A percentile compares a stretch with the other conserved stretches of the same genome.
Evolutionary conservation across 2,888 invertebrate species (phyloP).

Genomic region (Zygogramma bicolorata): DNA sequence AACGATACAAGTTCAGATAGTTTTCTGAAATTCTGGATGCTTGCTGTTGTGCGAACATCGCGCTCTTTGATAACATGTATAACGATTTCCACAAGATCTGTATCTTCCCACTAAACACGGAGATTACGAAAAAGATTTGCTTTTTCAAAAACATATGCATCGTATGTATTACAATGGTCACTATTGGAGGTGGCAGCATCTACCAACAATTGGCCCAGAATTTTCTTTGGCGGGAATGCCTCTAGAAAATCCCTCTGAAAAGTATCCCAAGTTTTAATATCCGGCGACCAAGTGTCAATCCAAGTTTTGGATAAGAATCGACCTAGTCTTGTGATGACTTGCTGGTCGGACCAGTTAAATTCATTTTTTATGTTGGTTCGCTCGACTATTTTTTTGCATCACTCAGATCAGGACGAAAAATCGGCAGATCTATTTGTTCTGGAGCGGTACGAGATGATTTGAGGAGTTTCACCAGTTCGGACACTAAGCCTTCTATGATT

Average conservation of each 20-base stretch:
- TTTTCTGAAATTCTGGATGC: conserved; percentile 44
- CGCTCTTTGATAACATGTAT: no score
- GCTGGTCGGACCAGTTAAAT: no score
- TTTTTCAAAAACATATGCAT: conserved; percentile 46
- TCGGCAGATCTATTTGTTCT: conserved; percentile 42
- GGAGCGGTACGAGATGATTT: conserved; percentile 27
- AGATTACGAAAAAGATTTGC: no score
- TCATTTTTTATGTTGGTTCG: conserved; percentile 35
- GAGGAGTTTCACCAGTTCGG: conserved; percentile 31
- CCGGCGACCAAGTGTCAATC: conserved; percentile 41
- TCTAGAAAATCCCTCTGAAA: conserved; percentile 48
- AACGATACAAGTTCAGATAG: no score
- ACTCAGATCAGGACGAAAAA: no score
- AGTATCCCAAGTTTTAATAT: no score
- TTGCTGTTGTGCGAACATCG: conserved; percentile 44
- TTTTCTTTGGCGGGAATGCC: conserved; percentile 49
- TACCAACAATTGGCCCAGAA: conserved; percentile 35
- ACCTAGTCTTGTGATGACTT: conserved; percentile 30
- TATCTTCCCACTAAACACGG: no score
- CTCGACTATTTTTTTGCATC: conserved; percentile 39
- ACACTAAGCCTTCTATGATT: no score
- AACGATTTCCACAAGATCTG: no score
- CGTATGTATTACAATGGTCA: no score
- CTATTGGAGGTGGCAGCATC: conserved; percentile 44
- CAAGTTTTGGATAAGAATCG: conserved; percentile 38